Conservation (phyloP, 2,797 vertebrate genomes). For the Tachyglossus aculeatus region DNA sequence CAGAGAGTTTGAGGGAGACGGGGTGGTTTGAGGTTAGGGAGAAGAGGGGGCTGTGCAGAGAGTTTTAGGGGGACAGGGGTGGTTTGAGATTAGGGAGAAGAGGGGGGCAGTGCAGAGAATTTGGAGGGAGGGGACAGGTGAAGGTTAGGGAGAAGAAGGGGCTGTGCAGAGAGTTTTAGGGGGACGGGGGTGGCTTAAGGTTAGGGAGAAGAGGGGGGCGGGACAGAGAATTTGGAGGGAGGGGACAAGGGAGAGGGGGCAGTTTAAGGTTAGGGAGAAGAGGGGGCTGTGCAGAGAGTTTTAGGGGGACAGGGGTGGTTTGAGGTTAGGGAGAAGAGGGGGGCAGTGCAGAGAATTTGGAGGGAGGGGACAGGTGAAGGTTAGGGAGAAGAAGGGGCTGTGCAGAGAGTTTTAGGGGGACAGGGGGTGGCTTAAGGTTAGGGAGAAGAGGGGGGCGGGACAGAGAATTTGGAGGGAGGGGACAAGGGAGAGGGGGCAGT, state of each 20-base stretch:
- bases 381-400: no score
- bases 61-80: neutral
- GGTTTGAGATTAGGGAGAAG: no score
- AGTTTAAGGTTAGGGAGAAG: slow-evolving; percentile 1
- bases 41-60: neutral
- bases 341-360: no score
- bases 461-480: neutral
- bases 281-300: no score
- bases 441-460: slow-evolving; percentile 39
- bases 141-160: neutral
- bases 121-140: slow-evolving; percentile 33
- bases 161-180: slow-evolving; percentile 13
- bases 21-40: neutral
- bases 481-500: slow-evolving; percentile 11
- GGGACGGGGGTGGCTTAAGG: neutral
- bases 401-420: no score
- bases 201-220: neutral
- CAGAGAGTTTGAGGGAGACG: slow-evolving; percentile 11
- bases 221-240: slow-evolving; percentile 5
- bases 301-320: no score
- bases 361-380: no score
- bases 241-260: slow-evolving; percentile 31
- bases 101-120: slow-evolving; percentile 1
- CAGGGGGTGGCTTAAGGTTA: neutral
- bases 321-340: no score